Base-by-base conservation (phyloP, 2,797 vertebrate species). In the Cirrhinus mrigala region DNA sequence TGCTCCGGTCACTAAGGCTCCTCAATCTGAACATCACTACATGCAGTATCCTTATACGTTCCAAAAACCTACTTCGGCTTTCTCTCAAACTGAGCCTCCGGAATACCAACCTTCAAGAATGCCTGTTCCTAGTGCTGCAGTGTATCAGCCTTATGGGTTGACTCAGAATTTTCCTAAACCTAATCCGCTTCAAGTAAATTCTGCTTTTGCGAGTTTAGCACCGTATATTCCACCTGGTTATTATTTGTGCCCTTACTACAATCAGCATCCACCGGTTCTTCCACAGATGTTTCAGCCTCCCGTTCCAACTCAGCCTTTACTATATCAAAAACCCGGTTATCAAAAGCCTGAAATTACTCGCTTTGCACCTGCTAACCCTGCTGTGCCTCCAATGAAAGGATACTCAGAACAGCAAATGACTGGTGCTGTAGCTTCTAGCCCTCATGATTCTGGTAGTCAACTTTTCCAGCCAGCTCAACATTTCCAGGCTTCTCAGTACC, bases 201-300 rank as follows among this genome's bases (percentile, higher is more conserved):
- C 62, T 40, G 10, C 6, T 56, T 14, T 85, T 16, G 66, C 40
- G 8, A 79, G 8, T 11, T 24, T 85, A 4, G 37, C 27, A 8
- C 52, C 27, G 10, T 10, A 33, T 56, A 77, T 85, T 71, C 83
- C 83, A 29, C 76, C 83, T 10, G 83, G 83, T 12, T 79, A 71
- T 85, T 71, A n/a, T 10, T 33, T 79, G 12, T 85, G 75, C 54
- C 48, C 76, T 4, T 2, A 27, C 29, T 3, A 78, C 0, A 2
- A 22, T 33, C 83, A 58, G n/a, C 15, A 54, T 40, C 71, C n/a
- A 4, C 24, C 1, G 0, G 10, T 60, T 22, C 15, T 22, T n/a
- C 70, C 58, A 27, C 58, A 75, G 14, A 76, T 6, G 20, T 40
- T 52, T 54, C 64, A 0, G 7, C n/a, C 18, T 37, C 27, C 29